phyloP scores from a whole-genome alignment of 2,797 vertebrate genomes.

The Lagodon rhomboides region DNA sequence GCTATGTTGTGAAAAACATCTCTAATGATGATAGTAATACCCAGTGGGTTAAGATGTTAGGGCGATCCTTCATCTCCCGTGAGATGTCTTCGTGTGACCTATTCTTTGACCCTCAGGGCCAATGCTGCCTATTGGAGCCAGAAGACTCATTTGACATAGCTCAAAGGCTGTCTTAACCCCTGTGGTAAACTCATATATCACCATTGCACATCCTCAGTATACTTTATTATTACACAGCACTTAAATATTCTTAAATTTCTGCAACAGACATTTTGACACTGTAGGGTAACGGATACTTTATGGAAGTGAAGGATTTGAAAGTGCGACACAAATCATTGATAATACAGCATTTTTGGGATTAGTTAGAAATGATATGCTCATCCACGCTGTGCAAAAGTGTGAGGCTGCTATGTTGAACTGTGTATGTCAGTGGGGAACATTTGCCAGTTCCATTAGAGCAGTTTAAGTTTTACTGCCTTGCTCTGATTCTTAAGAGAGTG shows the following conservation, averaged over 20 bases:
- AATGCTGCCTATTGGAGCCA: constrained; percentile 74
- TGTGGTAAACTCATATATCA: constrained; percentile 60
- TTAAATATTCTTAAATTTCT: constrained; percentile 23
- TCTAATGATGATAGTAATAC: constrained; percentile 82
- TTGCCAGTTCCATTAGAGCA: constrained; percentile 38
- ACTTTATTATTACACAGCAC: constrained; percentile 35
- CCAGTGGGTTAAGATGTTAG: constrained; percentile 75
- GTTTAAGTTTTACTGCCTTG: constrained; percentile 14
- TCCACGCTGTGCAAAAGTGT: neutral
- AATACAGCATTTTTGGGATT: neutral
- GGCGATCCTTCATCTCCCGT: constrained; percentile 72
- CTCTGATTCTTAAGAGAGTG: constrained; percentile 15
- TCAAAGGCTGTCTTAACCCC: constrained; percentile 72
- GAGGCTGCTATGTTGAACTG: constrained; percentile 19
- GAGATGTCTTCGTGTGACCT: constrained; percentile 72
- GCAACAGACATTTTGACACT: constrained; percentile 25
- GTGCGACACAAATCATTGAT: neutral
- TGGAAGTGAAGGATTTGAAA: neutral
- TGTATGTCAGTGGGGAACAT: constrained; percentile 9
- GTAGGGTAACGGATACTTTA: constrained; percentile 19
- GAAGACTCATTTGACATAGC: constrained; percentile 77
- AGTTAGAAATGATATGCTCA: neutral
- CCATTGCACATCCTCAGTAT: constrained; percentile 51
- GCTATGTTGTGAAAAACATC: constrained; percentile 81
- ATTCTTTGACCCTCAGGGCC: constrained; percentile 72